Base-by-base conservation (phyloP, 1,140 invertebrate genomes). In the Chymomyza costata region DNA sequence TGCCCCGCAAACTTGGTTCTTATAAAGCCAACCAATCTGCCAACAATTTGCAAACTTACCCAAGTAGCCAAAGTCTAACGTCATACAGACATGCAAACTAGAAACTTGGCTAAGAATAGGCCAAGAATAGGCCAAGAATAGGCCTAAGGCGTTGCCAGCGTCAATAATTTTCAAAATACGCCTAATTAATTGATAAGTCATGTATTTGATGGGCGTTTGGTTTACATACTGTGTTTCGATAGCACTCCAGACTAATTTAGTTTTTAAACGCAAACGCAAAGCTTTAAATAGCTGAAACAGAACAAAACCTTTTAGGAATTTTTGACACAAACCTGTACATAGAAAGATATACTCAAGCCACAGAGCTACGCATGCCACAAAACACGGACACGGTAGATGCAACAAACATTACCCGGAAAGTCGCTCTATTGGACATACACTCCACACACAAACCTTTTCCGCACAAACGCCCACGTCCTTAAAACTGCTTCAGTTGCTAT, bases 151-250 rank as follows among this genome's bases (percentile, higher is more conserved):
- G 25, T 28, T 43, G 46, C 51, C 31, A 37, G 32, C 56, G 58
- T 63, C 74, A 73, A 80, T 76, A 76, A 80, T 80, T 78, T 78
- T 66, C 63, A 66, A 80, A 76, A 71, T 78, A 39, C 48, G 55
- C 59, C 56, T 80, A 80, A 78, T 78, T 78, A 78, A 78, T 78
- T 80, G 67, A 57, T 57, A 80, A 73, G 52, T 73, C 71, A 58
- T 80, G 52, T 65, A 41, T 68, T 61, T 10, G 5, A 28, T 70
- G 54, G 37, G n/a, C n/a, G n/a, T 32, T 54, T 47, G 30, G 43
- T 43, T 47, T 65, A 78, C 76, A 56, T n/a, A n/a, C n/a, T 71
- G 71, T 59, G 62, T 78, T 67, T 66, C 34, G 48, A 47, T 35
- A 56, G 49, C 62, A 66, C 63, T 57, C 45, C 53, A 53, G 51